Base-by-base conservation (phyloP, 2,888 invertebrate species). In the Aelia acuminata region DNA sequence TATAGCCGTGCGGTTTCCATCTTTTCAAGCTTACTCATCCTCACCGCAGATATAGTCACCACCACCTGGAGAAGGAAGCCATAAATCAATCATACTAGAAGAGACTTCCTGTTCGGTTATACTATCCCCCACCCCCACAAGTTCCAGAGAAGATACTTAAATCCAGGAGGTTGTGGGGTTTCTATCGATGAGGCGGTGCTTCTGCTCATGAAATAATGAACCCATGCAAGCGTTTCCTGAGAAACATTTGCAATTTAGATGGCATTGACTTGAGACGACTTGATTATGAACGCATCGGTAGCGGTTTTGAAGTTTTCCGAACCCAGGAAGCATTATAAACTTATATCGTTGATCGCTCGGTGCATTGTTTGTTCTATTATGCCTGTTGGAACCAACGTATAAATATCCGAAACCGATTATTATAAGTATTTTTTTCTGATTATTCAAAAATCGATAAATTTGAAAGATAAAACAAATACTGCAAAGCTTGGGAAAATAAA, bases 151-250 rank as follows among this genome's bases (percentile, higher is more conserved):
- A 18, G 63, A 63, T 63, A 63, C 63, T 35, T 31, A 31, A 31
- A 63, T 63, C 63, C 63, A 63, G 63, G 13, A 63, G 63, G 63
- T 63, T 63, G 63, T 63, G 63, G 63, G 63, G 63, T 63, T 63
- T 63, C 63, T 4, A 63, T 63, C 63, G 63, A 63, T 18, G 63
- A 0, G 13, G 63, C 31, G 10, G 63, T 26, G 63, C 26, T 63
- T 63, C 63, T 31, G 18, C 15, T 7, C 63, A 35, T 31, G 63
- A 18, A 31, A 63, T 63, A 63, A 63, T 63, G 63, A 63, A 63
- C 31, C 31, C 31, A 31, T 31, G 31, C 31, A 18, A 63, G 43
- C 63, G 31, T 18, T 63, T 63, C 63, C 18, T 5, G 13, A 18
- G 31, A 13, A 11, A 1, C 63, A 63, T 63, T 63, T 63, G 31